These are phyloP conservation scores for Platycnemis pennipes DNA, from an alignment of 2,888 invertebrate species.

Conservation along the genomic window DNA sequence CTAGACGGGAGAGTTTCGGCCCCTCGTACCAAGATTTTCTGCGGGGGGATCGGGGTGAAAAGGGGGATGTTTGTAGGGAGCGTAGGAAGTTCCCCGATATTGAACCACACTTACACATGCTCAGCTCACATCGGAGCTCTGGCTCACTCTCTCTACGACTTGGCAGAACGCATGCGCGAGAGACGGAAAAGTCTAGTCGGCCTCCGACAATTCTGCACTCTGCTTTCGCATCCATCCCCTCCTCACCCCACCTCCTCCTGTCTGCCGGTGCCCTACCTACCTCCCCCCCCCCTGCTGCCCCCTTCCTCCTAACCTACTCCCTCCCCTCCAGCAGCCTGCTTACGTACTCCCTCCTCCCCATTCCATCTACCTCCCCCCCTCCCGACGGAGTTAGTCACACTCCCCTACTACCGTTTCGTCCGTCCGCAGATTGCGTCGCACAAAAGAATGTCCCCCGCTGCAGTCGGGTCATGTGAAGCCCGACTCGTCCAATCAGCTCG, in stretches of 20 bases:
- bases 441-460: conserved; percentile 64
- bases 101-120: conserved; percentile 50
- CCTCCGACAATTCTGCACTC: conserved; percentile 61
- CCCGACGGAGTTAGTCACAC: not conserved
- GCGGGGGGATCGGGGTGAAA: not conserved
- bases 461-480: conserved; percentile 64
- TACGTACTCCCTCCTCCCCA: conserved; percentile 9
- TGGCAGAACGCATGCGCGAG: conserved; percentile 24
- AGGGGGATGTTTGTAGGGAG: not conserved
- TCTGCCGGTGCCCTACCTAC: not conserved
- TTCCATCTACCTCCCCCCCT: conserved; percentile 15
- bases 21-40: conserved; percentile 8
- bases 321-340: not conserved
- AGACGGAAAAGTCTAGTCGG: conserved; percentile 39
- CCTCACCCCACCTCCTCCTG: not conserved
- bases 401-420: conserved; percentile 27
- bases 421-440: conserved; percentile 67
- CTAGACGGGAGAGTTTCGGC: not conserved
- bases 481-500: conserved; percentile 9
- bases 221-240: conserved; percentile 30
- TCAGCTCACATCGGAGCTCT: not conserved
- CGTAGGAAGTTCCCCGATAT: conserved; percentile 53
- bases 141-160: conserved; percentile 54
- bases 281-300: not conserved
- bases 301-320: not conserved